Evolutionary conservation across 2,113 vertebrate species (phyloP), one percentile per base, ranked within the genome.

Genomic region (Phoenicopterus ruber): DNA sequence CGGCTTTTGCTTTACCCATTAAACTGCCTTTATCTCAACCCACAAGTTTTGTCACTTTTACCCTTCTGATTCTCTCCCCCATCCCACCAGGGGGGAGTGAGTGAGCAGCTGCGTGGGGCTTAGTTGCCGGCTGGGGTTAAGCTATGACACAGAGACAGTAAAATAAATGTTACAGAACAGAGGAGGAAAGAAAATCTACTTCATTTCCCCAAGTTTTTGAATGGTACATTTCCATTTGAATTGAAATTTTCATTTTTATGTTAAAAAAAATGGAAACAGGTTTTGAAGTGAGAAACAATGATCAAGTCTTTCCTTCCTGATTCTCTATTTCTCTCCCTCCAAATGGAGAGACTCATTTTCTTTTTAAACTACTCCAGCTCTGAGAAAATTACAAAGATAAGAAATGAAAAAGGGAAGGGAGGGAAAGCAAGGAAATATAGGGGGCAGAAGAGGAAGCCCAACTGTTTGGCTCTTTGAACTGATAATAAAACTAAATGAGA

Each of bases 231-330:
- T 84, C 47, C 61, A 86, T 78, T 32, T 88, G 69, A 82, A 95
- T 46, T 79, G 32, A 88, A 94, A 84, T 86, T 21, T 79, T 79
- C n/a, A 65, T 69, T 79, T 91, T 57, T 71, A 82, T 76, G 47
- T 40, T 82, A 59, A 94, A 88, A 88, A 80, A 91, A 89, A 55
- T 38, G 18, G 34, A 88, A 82, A 73, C 9, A 3, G 5, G 9
- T 88, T 94, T 94, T 90, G 66, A 78, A 92, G 34, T 80, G 34
- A 85, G 90, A 86, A 93, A 90, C 66, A 86, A 85, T 59, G 47
- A 84, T 67, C 38, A 82, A 57, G n/a, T 47, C 36, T 89, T 70
- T 97, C 54, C 52, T 57, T 89, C 57, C 40, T 59, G 26, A 20
- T 84, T 95, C 83, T 95, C 76, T 90, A 29, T 88, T 92, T 88